phyloP scores from a whole-genome alignment of 2,888 invertebrate species.

The Deroplatys truncata region DNA sequence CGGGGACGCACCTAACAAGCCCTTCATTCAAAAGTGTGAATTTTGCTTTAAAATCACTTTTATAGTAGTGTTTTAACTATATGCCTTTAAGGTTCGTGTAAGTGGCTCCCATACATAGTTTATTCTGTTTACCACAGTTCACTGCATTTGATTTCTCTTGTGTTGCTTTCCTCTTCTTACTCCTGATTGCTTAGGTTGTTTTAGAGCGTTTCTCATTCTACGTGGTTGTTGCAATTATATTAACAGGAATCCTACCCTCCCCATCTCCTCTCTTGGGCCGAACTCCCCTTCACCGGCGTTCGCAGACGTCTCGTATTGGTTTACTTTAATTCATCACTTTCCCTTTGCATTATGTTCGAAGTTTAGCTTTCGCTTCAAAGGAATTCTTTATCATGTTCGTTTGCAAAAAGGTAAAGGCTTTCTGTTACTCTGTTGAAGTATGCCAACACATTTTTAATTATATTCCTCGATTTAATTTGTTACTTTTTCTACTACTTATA shows the following conservation, averaged over 20 bases:
- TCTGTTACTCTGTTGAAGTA: too few species aligned
- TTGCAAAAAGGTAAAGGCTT: not conserved
- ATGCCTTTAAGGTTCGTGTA: not conserved
- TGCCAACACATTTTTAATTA: too few species aligned
- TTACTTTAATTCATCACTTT: slow-evolving; percentile 21
- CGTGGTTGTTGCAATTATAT: not conserved
- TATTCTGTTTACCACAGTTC: not conserved
- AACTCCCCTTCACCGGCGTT: not conserved
- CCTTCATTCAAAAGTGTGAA: too few species aligned
- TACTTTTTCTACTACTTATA: too few species aligned
- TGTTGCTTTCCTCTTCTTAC: not conserved
- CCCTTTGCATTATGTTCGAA: slow-evolving; percentile 17
- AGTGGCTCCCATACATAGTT: not conserved
- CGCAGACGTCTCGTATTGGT: slow-evolving; percentile 4
- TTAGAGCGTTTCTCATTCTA: not conserved
- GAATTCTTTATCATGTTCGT: not conserved
- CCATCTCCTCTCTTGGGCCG: not conserved
- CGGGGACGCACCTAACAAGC: too few species aligned
- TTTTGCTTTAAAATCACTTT: too few species aligned
- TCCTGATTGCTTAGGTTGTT: not conserved
- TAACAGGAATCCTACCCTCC: not conserved
- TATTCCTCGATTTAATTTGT: too few species aligned
- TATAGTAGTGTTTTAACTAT: too few species aligned
- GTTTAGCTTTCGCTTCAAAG: not conserved
- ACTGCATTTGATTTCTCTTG: not conserved